These are phyloP conservation scores for Dryomyza anilis DNA, from an alignment of 2,888 invertebrate species.

Conservation along the genomic window DNA sequence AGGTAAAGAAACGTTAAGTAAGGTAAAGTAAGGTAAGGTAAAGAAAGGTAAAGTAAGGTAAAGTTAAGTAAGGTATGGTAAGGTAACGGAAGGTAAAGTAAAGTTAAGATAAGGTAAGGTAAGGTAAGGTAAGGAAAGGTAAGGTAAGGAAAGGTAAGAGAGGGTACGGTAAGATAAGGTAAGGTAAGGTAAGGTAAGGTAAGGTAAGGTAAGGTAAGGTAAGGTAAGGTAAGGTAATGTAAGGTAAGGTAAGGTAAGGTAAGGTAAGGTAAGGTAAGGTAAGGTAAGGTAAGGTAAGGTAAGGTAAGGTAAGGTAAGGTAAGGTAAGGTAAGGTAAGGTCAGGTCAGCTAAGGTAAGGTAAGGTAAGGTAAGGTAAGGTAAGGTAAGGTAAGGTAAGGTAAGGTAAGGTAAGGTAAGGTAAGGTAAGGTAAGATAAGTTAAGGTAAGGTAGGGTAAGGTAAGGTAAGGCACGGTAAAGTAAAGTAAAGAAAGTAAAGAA, in stretches of 20 bases:
- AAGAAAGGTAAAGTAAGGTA: background rate
- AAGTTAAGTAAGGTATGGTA: background rate
- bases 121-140: background rate
- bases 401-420: background rate
- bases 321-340: slow-evolving; percentile 5
- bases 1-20: background rate
- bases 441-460: background rate
- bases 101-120: background rate
- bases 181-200: slow-evolving; percentile 9
- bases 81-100: background rate
- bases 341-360: background rate
- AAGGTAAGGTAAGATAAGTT: background rate
- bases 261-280: background rate
- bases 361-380: slow-evolving; percentile 1
- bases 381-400: slow-evolving; percentile 1
- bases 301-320: slow-evolving; percentile 2
- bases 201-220: slow-evolving; percentile 1
- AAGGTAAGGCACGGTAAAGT: slow-evolving; percentile 1
- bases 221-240: too few relatives aligned
- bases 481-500: background rate
- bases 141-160: background rate
- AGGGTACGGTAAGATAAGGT: slow-evolving; percentile 5
- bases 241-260: background rate
- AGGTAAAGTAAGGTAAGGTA: background rate
- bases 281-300: background rate